Base-by-base conservation (phyloP, 2,797 vertebrate genomes). In the Urophycis tenuis region DNA sequence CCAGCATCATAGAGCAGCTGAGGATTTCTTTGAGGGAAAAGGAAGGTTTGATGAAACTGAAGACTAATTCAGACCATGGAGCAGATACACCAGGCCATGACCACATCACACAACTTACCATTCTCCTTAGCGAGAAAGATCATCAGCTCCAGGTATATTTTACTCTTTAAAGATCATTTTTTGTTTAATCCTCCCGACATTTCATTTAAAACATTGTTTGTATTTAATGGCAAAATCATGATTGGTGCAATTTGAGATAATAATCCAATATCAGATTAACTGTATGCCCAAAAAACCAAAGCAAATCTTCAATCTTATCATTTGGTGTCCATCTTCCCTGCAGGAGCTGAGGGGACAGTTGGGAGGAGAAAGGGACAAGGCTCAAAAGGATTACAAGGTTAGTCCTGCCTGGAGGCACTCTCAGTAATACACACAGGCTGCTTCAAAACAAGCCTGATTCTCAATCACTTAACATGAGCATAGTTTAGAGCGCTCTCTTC, bases 1-100 rank as follows among this genome's bases (percentile, higher is more conserved):
- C 73, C 86, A 99, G 97, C 76, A 85, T 94, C 80, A 96, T 96
- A 74, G 91, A 95, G 84, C 92, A 95, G 80, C 93, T 98, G 83
- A 94, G 85, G 84, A 85, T 90, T 74, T 91, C 92, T 60, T 76
- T 97, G 86, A 93, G 93, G 89, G 93, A 85, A 79, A 95, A 95
- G 90, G 95, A 96, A 80, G 92, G 91, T 82, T 36, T 90, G 82
- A 93, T 95, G 84, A 92, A 91, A 79, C 90, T 92, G 83, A 92
- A 85, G 75, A 90, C 90, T 83, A 83, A 80, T 49, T 36, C 77
- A n/a, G 90, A 89, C 22, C 83, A 88, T 80, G 86, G 85, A 32
- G 83, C 49, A 70, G 92, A 89, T 76, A 80, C 71, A 29, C 86
- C 90, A 71, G 53, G 89, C 35, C 81, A 88, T 71, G 93, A 92